Evolutionary conservation across 2,797 vertebrate genomes (phyloP), one percentile per base, ranked within the genome.

Genomic region (Picus viridis): DNA sequence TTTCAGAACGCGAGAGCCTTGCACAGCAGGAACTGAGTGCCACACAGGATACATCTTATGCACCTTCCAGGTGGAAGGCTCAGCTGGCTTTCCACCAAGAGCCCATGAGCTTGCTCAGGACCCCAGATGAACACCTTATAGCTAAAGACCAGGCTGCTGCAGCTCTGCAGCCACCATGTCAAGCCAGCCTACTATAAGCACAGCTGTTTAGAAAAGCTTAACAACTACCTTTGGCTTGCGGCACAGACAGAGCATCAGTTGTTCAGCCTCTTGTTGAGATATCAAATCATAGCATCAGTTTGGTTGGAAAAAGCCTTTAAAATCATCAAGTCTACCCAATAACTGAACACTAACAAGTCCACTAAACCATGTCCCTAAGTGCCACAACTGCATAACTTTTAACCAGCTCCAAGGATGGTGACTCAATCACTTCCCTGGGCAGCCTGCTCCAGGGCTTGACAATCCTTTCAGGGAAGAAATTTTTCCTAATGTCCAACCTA

Each of bases 161-260:
- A 54, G 39, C 29, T 18, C 6, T 2, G 6, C 17, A 45, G 20
- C 36, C 68, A 34, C 26, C 51, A 11, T 0, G 2, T 27, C 30
- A 5, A 41, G 54, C 12, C 23, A 29, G 22, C 8, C 58, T 47
- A 43, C 70, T 30, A 12, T 3, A 43, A 43, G 16, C 41, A 43
- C 41, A 43, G 0, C 30, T 1, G 0, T 9, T 22, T 43, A 36
- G n/a, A 45, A 13, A 36, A 61, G 30, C 23, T 27, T 2, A 29
- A 43, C 22, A 7, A 0, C 0, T 7, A 19, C 49, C 56, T 69
- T 14, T 2, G 10, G 20, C 13, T 5, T 23, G 43, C 34, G 51
- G 30, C 30, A 47, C 0, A 1, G 43, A 39, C 32, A 17, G 6
- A 26, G 29, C 0, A 4, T 4, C 39, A 16, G 32, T 7, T 56